These are phyloP conservation scores for Gopherus evgoodei DNA, from an alignment of 2,113 vertebrate species.

Conservation along the genomic window DNA sequence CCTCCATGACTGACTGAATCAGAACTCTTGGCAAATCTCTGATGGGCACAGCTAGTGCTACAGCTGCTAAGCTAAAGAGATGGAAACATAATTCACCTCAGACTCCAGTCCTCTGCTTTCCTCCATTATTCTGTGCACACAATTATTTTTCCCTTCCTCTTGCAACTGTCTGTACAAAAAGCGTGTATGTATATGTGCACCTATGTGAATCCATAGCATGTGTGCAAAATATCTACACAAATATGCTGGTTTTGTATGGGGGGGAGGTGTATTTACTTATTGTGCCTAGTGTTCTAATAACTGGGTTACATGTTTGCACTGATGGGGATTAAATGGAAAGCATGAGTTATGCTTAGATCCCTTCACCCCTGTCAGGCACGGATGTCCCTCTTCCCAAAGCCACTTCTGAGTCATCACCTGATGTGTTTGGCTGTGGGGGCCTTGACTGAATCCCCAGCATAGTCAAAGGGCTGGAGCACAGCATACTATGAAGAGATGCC, in stretches of 20 bases:
- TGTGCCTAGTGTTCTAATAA: not conserved
- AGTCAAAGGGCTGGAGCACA: not conserved
- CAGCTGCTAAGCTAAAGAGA: conserved; percentile 28
- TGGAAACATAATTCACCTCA: not conserved
- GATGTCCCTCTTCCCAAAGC: conserved; percentile 31
- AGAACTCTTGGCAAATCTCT: not conserved
- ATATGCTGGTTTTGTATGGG: not conserved
- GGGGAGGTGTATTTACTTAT: not conserved
- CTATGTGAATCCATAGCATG: accelerated
- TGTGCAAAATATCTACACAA: accelerated
- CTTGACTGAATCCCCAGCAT: not conserved
- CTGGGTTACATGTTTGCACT: not conserved
- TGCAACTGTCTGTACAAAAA: accelerated
- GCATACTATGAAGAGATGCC: not conserved
- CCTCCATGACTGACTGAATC: not conserved
- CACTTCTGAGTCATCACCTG: conserved; percentile 15
- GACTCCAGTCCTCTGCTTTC: not conserved
- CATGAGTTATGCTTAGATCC: not conserved
- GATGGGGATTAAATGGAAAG: not conserved
- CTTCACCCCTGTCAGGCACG: not conserved
- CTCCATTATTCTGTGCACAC: not conserved
- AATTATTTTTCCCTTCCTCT: not conserved
- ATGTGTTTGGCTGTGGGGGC: conserved; percentile 12
- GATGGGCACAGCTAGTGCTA: not conserved
- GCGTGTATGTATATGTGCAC: accelerated